Evolutionary conservation across 2,797 vertebrate genomes (phyloP), one percentile per base, ranked within the genome.

Genomic region (Characodon lateralis): DNA sequence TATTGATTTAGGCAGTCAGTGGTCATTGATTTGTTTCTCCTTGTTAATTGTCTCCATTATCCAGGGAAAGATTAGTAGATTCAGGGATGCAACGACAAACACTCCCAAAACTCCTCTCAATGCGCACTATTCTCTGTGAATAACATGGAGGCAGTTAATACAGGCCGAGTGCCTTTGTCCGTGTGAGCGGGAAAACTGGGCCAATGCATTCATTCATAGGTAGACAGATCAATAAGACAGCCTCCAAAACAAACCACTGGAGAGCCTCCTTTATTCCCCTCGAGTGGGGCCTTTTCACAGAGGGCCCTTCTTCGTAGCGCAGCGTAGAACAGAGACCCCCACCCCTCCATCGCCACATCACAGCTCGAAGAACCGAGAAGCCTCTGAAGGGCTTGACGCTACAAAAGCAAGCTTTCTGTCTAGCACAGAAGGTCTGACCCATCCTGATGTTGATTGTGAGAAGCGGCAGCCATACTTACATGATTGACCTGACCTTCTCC

Each of bases 201-300:
- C 90, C 91, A 77, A 84, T 82, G 84, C 89, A 92, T 94, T 94
- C 90, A 90, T 89, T 90, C 85, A 79, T 88, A 91, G 91, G 90
- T 92, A 89, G 92, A 91, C 90, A 88, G 94, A 95, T 95, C 94
- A 95, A 94, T 95, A 93, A 94, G 93, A 95, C 90, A 91, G 92
- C 93, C 93, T 94, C 93, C 93, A 94, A 95, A 95, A 96, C 93
- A 95, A 94, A 95, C 94, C 91, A 79, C 84, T 92, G 87, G 90
- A 95, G 94, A 91, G 92, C 87, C 78, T 89, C 88, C 85, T 95
- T 95, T 94, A 89, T 94, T 90, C 90, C 79, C 79, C 81, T 84
- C 77, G 89, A 94, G 92, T 90, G 88, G 91, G 69, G 75, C 82
- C 93, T 84, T 94, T 95, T 95, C 93, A 95, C 78, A 14, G 69